phyloP scores from a whole-genome alignment of 1,140 invertebrate genomes.

The Drosophila orena region DNA sequence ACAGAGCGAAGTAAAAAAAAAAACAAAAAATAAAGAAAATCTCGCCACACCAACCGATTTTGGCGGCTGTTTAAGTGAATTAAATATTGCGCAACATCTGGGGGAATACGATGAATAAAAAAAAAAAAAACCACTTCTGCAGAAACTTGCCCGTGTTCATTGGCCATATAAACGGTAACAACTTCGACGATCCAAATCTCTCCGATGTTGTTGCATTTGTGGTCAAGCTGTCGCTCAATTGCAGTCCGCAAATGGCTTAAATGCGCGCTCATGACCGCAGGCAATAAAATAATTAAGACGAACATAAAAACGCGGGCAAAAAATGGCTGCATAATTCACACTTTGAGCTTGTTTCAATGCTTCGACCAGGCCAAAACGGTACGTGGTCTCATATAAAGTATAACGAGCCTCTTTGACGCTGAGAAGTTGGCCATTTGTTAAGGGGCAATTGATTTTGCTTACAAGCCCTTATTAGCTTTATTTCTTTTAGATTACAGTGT shows the following conservation, averaged over 20 bases:
- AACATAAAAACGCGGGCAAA: slow-evolving; percentile 50
- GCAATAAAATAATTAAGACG: slow-evolving; percentile 81
- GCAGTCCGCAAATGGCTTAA: slow-evolving; percentile 77
- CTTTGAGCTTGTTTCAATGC: slow-evolving; percentile 53
- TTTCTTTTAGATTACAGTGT: not conserved
- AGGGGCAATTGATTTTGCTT: not conserved
- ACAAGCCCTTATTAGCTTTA: not conserved
- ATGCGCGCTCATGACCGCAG: slow-evolving; percentile 80
- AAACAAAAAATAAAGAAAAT: slow-evolving; percentile 54
- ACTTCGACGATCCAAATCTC: slow-evolving; percentile 60
- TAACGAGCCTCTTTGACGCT: slow-evolving; percentile 4
- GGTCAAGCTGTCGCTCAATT: slow-evolving; percentile 62
- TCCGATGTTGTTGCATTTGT: slow-evolving; percentile 39
- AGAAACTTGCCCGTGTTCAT: slow-evolving; percentile 72
- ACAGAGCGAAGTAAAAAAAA: slow-evolving; percentile 26
- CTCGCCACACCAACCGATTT: slow-evolving; percentile 73
- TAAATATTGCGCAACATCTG: slow-evolving; percentile 75
- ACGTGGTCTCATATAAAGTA: slow-evolving; percentile 11
- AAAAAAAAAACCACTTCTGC: slow-evolving; percentile 32
- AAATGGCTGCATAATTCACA: slow-evolving; percentile 79
- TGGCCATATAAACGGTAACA: slow-evolving; percentile 82
- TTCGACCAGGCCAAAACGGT: slow-evolving; percentile 37
- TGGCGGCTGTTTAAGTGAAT: slow-evolving; percentile 78
- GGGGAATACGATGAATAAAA: slow-evolving; percentile 8
- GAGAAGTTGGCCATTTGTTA: not conserved